A percentile compares a stretch with the other conserved stretches of the same genome.
phyloP scores from a whole-genome alignment of 2,113 vertebrate species.

The Tupaia chinensis region DNA sequence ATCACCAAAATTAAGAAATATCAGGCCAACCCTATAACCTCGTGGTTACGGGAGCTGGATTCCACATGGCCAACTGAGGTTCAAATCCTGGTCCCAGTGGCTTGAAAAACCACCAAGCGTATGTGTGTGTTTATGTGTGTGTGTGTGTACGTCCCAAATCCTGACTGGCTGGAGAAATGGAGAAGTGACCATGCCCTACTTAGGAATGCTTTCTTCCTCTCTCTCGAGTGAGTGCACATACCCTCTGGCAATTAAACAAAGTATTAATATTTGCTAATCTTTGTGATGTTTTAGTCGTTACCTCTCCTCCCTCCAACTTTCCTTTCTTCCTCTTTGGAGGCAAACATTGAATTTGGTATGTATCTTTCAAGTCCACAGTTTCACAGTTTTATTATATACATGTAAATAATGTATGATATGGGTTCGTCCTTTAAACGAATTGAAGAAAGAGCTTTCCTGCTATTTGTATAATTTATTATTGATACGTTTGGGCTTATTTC shows the following conservation, averaged over 20 bases:
- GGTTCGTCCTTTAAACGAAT: not conserved
- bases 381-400: not conserved
- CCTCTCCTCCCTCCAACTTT: too few relatives aligned
- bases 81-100: too few relatives aligned
- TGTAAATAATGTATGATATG: not conserved
- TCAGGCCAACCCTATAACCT: too few relatives aligned
- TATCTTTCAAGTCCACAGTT: not conserved
- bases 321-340: not conserved
- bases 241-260: not conserved
- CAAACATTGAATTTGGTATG: not conserved
- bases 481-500: not conserved
- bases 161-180: too few relatives aligned
- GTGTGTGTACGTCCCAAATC: too few relatives aligned
- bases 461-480: not conserved
- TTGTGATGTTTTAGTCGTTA: not conserved
- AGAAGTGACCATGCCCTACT: too few relatives aligned
- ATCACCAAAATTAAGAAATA: not conserved
- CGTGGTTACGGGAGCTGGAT: too few relatives aligned
- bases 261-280: not conserved
- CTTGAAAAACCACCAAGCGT: too few relatives aligned
- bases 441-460: not conserved
- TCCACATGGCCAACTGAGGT: too few relatives aligned
- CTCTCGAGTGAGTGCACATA: too few relatives aligned
- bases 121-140: too few relatives aligned
- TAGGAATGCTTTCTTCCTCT: too few relatives aligned